These are phyloP conservation scores for Upupa epops DNA, from an alignment of 2,113 vertebrate genomes.

Conservation along the genomic window DNA sequence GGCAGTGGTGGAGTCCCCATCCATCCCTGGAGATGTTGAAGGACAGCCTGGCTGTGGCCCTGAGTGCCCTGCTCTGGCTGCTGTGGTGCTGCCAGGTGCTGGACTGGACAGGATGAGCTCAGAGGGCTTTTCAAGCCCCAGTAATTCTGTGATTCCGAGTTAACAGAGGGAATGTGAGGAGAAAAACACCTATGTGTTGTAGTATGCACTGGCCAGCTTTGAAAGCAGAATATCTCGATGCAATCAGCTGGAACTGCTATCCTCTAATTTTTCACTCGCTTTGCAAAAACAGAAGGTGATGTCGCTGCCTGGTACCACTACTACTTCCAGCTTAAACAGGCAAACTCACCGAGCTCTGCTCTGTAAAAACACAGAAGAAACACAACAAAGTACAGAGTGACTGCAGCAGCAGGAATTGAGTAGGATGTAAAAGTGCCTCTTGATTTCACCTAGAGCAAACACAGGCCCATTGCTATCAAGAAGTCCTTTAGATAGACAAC, in stretches of 20 bases:
- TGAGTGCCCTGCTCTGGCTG: no score
- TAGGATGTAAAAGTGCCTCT: neutral
- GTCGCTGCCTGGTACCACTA: neutral
- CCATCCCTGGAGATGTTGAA: no score
- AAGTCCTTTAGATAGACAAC: slow-evolving; percentile 26
- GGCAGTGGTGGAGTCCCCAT: no score
- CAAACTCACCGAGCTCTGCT: neutral
- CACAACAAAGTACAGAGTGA: neutral
- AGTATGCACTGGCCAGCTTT: neutral
- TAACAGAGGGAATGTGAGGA: neutral
- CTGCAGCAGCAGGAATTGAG: neutral
- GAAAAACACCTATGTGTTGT: neutral
- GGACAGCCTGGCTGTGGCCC: no score
- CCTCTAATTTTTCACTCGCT: neutral
- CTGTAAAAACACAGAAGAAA: neutral
- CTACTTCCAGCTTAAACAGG: neutral
- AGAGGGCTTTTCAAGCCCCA: no score
- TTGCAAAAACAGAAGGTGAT: neutral
- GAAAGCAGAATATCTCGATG: neutral
- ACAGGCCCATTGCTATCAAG: neutral
- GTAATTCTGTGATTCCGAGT: neutral
- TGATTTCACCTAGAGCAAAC: neutral
- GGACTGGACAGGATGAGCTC: no score
- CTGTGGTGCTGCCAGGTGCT: no score
- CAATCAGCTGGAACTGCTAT: neutral